Percentiles rank a stretch among this genome's conserved stretches.
phyloP scores from a whole-genome alignment of 2,113 vertebrate genomes.

The Amazona guildingii region DNA sequence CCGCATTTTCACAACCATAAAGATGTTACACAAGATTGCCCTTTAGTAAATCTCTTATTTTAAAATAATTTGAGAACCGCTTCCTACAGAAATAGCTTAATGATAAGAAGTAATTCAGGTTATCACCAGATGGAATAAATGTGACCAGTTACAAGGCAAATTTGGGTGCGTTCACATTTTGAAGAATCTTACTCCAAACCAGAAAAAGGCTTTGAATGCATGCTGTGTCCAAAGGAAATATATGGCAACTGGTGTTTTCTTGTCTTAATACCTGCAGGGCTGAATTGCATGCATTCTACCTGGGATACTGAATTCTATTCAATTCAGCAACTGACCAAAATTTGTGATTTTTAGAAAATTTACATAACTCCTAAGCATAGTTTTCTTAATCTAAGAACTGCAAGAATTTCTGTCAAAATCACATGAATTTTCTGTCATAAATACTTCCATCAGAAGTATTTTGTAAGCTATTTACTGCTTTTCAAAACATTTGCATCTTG shows the following conservation, averaged over 20 bases:
- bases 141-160: neutral
- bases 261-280: neutral
- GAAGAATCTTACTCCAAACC: neutral
- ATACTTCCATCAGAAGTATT: neutral
- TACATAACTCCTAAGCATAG: neutral
- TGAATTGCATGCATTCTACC: neutral
- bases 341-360: neutral
- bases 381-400: neutral
- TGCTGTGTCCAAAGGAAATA: neutral
- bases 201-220: neutral
- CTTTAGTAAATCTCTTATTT: neutral
- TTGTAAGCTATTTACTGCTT: neutral
- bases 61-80: neutral
- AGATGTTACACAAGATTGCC: neutral
- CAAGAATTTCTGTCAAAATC: neutral
- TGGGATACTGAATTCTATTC: neutral
- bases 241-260: neutral
- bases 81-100: neutral
- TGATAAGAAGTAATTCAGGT: neutral
- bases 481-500: neutral
- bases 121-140: neutral
- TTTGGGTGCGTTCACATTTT: fast-evolving
- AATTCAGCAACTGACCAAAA: neutral
- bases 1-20: neutral
- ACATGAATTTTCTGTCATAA: neutral